Evolutionary conservation across 2,113 vertebrate genomes (phyloP).

Genomic region (Pelusios castaneus): DNA sequence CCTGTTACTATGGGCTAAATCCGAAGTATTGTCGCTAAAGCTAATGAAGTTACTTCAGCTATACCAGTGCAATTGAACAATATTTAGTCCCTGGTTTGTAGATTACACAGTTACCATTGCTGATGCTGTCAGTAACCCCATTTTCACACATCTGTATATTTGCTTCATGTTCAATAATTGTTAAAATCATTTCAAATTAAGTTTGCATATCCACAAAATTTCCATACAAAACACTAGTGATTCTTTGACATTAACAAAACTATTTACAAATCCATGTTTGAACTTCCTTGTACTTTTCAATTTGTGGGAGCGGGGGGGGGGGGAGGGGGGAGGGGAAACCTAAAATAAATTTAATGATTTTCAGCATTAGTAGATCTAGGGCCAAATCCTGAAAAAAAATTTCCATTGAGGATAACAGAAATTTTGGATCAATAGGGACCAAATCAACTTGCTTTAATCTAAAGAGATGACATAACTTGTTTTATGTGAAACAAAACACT

Average conservation of each 20-base stretch:
- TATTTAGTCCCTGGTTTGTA: neutral
- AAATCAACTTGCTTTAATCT: neutral
- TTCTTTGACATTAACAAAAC: neutral
- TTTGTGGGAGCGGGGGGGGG: neutral
- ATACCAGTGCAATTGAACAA: neutral
- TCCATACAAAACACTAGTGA: neutral
- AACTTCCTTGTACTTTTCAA: fast-evolving
- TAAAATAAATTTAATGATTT: neutral
- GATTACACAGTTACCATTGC: neutral
- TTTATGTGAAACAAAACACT: neutral
- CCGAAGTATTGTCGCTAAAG: neutral
- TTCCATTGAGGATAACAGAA: neutral
- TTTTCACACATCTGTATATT: neutral
- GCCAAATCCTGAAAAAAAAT: neutral
- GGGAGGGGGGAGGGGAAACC: too few species aligned
- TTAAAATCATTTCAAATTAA: neutral
- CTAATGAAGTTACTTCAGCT: neutral
- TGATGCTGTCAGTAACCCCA: fast-evolving
- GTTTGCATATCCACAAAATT: fast-evolving
- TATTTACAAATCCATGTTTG: neutral
- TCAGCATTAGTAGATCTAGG: neutral
- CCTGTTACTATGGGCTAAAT: neutral
- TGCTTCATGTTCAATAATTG: neutral
- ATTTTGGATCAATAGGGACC: neutral
- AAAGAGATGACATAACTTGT: neutral